Percentiles rank a stretch among this genome's conserved stretches.
Evolutionary conservation across 2,113 vertebrate genomes (phyloP).

Genomic region (Calypte anna): DNA sequence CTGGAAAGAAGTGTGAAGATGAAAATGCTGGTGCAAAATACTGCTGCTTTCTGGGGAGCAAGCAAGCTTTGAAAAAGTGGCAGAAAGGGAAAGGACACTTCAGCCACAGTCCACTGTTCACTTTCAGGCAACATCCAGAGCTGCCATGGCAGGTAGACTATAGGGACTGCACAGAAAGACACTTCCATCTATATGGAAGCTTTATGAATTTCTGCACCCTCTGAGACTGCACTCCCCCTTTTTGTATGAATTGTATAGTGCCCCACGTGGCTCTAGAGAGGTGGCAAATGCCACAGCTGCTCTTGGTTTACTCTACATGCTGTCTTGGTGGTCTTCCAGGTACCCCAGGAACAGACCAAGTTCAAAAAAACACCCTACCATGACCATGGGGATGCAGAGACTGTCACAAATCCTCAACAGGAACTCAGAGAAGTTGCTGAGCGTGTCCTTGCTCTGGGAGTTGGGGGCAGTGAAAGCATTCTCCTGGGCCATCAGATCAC

Average conservation of each 20-base stretch:
- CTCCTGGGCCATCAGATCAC: conserved; percentile 83
- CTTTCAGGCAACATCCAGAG: not conserved
- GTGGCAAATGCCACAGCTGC: not conserved
- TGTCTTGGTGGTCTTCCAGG: not conserved
- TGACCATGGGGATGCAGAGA: conserved; percentile 87
- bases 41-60: not conserved
- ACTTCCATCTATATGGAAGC: not conserved
- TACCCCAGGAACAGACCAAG: not conserved
- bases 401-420: conserved; percentile 87
- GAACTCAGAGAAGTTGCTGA: conserved; percentile 86
- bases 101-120: not conserved
- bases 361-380: conserved; percentile 76
- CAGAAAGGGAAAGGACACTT: not conserved
- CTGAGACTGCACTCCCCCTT: not conserved
- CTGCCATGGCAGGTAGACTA: not conserved
- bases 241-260: not conserved
- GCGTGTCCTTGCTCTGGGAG: conserved; percentile 76
- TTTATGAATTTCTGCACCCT: not conserved
- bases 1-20: not conserved
- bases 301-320: not conserved
- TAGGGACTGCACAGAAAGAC: not conserved
- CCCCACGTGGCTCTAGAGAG: not conserved
- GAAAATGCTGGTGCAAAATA: not conserved
- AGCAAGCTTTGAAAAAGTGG: not conserved
- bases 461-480: conserved; percentile 88